Percentiles rank a stretch among this genome's conserved stretches.
Conservation (phyloP, 2,888 invertebrate genomes). For the Leucophenga montana region DNA sequence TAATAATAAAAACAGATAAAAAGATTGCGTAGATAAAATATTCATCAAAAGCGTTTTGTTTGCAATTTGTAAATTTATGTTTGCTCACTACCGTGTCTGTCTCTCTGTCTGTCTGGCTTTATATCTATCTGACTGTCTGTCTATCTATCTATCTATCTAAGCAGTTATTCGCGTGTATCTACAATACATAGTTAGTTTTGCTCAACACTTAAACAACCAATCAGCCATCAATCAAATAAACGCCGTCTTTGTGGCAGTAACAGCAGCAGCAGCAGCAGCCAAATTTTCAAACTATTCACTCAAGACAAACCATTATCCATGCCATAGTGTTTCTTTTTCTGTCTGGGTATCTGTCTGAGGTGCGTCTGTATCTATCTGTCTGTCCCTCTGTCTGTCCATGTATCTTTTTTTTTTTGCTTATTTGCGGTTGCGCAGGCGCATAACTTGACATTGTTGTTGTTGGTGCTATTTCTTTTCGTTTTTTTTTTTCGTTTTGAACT, state of each 20-base stretch:
- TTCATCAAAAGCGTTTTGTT: constrained; percentile 1
- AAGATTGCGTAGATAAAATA: constrained; percentile 8
- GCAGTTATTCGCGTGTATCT: neutral
- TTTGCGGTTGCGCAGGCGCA: constrained; percentile 17
- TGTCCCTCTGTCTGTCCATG: neutral
- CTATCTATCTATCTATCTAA: too few relatives aligned
- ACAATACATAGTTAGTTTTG: constrained; percentile 21
- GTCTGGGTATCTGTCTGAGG: neutral
- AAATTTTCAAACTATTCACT: too few relatives aligned
- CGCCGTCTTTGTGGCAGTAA: constrained; percentile 4
- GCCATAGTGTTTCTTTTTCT: neutral
- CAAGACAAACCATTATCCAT: too few relatives aligned
- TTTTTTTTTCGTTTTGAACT: constrained; percentile 5
- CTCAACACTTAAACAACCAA: constrained; percentile 25
- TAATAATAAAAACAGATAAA: neutral
- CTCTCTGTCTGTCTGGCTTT: neutral
- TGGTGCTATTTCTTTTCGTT: constrained; percentile 1
- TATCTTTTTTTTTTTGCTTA: neutral
- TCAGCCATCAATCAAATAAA: constrained; percentile 26
- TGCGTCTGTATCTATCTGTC: neutral
- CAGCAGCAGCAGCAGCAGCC: too few relatives aligned
- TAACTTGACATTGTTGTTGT: constrained; percentile 20
- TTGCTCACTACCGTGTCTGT: neutral
- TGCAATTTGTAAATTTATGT: constrained; percentile 17
- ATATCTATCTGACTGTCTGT: neutral